Evolutionary conservation across 2,888 invertebrate genomes (phyloP), one percentile per base, ranked within the genome.

Genomic region (Aricia artaxerxes): DNA sequence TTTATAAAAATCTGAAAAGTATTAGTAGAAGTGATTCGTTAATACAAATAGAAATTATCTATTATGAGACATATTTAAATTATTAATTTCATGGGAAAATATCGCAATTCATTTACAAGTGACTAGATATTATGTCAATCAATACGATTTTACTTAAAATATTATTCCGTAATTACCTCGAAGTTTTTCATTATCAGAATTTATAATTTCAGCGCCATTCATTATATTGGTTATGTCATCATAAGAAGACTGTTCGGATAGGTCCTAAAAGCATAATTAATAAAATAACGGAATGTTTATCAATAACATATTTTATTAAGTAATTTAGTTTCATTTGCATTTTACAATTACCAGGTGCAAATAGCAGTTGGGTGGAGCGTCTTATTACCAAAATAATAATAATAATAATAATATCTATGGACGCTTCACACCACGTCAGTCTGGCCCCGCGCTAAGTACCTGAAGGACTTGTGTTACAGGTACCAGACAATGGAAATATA

Each of bases 1-100:
- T 77, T 88, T 90, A 85, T 90, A 93, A 81, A 94, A 94, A 73
- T 90, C 94, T 94, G 84, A 0, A 85, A 87, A 38, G 13, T 78
- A 69, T 11, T 49, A 24, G 60, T 77, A 38, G 38, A 69, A 53
- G 49, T 69, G 53, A 75, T 73, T 57, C 16, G 13, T 4, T 16
- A 4, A 16, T 16, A 1, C 16, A 57, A 57, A 53, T 13, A 53
- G 11, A 53, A 53, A 9, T 3, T 53, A 11, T 11, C 24, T 24
- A 24, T 24, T 24, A 24, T 24, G 24, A 24, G 24, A 2, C 3
- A 13, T 53, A 24, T 13, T 13, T 13, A 53, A 13, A 13, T 13
- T 53, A 4, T 53, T 53, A 13, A 11, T 53, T 53, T 53, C 53
- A 3, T 53, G 4, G 53, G 53, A 6, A 53, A 53, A 53, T 53